Conservation (phyloP, 2,888 invertebrate genomes). For the Ormyrus pomaceus region DNA sequence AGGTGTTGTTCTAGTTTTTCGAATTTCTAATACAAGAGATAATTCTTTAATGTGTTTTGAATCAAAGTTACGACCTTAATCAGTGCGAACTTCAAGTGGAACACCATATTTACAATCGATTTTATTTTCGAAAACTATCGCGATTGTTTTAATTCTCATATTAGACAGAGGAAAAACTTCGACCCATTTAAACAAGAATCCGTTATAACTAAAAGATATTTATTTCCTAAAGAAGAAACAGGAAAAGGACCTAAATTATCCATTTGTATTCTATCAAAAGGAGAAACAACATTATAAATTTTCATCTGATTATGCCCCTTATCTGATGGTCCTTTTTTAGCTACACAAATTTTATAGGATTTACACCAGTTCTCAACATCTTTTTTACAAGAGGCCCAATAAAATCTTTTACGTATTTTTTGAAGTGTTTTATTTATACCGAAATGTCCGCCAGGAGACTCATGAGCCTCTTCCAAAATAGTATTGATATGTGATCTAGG, state of each 20-base stretch:
- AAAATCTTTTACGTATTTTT: neutral
- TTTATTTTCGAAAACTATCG: neutral
- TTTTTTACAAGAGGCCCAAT: neutral
- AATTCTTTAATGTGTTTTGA: neutral
- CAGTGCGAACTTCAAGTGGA: neutral
- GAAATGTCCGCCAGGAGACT: constrained; percentile 6
- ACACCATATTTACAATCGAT: neutral
- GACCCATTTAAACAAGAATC: constrained; percentile 3
- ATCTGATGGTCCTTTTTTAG: too few species aligned
- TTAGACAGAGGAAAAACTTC: neutral
- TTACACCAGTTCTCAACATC: neutral
- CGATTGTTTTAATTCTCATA: neutral
- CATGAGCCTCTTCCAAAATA: constrained; percentile 1
- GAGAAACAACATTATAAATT: too few species aligned
- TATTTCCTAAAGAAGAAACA: neutral
- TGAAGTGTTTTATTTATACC: constrained; percentile 4
- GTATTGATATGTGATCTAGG: neutral
- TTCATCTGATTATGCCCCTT: too few species aligned
- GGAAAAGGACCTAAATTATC: too few species aligned
- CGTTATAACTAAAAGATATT: neutral
- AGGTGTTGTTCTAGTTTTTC: neutral
- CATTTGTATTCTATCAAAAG: too few species aligned
- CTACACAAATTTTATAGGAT: neutral
- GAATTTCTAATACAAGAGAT: neutral
- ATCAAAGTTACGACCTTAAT: neutral